Conservation (phyloP, 2,888 invertebrate species). For the Noctua janthina region DNA sequence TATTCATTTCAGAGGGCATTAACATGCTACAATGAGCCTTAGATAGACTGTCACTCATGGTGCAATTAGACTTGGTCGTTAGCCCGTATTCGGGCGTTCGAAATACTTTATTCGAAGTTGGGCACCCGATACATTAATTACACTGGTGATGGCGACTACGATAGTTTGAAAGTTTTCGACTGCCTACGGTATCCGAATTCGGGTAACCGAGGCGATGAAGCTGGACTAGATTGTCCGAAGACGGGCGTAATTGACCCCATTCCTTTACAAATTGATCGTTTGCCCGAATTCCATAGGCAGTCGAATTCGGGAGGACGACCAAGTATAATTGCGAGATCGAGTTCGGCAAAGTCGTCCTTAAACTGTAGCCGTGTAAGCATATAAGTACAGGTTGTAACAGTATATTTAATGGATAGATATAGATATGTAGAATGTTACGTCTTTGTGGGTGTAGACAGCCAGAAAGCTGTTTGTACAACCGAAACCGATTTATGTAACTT, state of each 20-base stretch:
- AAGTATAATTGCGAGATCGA: neutral
- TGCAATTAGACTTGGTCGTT: neutral
- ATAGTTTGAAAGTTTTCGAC: neutral
- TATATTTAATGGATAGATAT: neutral
- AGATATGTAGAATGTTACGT: neutral
- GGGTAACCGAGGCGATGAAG: neutral
- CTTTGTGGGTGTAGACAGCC: neutral
- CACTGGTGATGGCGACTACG: neutral
- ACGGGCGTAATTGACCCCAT: neutral
- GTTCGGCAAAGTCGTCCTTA: neutral
- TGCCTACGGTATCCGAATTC: neutral
- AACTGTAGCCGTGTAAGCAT: neutral
- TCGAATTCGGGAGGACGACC: neutral
- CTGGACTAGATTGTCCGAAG: neutral
- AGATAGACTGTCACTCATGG: neutral
- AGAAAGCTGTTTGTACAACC: neutral
- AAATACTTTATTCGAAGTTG: neutral
- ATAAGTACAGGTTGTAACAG: neutral
- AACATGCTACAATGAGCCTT: neutral
- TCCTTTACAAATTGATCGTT: neutral
- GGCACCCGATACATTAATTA: neutral
- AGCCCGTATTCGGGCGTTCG: neutral
- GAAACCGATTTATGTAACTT: neutral
- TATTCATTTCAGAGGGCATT: neutral
- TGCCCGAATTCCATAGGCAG: neutral